Evolutionary conservation across 2,797 vertebrate genomes (phyloP).

Genomic region (Synaphobranchus kaupii): DNA sequence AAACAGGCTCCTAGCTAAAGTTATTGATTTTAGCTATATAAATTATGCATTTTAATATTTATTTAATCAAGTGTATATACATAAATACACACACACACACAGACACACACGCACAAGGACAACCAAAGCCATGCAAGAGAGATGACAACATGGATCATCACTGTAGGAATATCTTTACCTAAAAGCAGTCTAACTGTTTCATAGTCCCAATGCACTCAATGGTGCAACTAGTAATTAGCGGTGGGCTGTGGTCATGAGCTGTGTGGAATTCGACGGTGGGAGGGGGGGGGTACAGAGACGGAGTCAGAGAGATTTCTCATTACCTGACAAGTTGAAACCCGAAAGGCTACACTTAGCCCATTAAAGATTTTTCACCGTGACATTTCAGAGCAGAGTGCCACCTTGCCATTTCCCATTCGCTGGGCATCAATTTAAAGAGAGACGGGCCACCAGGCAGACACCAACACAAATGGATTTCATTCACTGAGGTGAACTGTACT

Average conservation of each 20-base stretch:
- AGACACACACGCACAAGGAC: neutral
- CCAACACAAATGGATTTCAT: constrained; percentile 94
- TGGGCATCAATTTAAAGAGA: constrained; percentile 85
- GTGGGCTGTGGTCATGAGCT: constrained; percentile 81
- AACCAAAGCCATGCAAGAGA: constrained; percentile 57
- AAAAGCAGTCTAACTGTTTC: constrained; percentile 83
- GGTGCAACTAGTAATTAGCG: constrained; percentile 93
- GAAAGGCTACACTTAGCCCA: constrained; percentile 99
- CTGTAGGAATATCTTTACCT: constrained; percentile 66
- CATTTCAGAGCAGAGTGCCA: constrained; percentile 92
- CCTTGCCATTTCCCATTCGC: constrained; percentile 93
- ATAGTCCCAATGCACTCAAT: constrained; percentile 80
- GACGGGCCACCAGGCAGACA: constrained; percentile 83
- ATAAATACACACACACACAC: too few relatives aligned
- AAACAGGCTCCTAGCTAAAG: neutral
- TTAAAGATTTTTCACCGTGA: constrained; percentile 96
- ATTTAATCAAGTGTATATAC: neutral
- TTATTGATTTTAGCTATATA: neutral
- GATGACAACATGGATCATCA: constrained; percentile 30
- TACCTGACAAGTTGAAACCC: constrained; percentile 97
- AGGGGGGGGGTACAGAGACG: constrained; percentile 57
- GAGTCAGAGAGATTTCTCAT: constrained; percentile 89
- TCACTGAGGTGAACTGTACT: constrained; percentile 88
- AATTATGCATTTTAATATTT: neutral
- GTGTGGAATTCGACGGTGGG: constrained; percentile 78